Evolutionary conservation across 2,888 invertebrate species (phyloP), one percentile per base, ranked within the genome.

Genomic region (Macropis europaea): DNA sequence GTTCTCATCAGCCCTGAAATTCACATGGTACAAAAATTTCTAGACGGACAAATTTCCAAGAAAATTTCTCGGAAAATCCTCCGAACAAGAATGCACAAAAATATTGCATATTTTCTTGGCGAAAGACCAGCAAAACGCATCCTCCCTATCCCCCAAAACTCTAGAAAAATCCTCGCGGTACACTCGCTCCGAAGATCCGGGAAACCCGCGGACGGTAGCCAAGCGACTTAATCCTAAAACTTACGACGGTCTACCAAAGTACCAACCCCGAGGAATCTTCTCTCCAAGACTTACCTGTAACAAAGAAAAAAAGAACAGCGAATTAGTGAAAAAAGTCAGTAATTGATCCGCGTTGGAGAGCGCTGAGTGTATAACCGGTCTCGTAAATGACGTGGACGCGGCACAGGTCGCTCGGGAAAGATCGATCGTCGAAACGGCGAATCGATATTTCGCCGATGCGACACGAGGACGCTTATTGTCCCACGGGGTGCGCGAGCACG

Each of bases 261-360:
- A 28, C 7, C 32, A 1, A 2, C 2, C 3, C 2, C 22, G n/a
- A 19, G 9, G 30, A n/a, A 40, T 52, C 2, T 13, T 48, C 9
- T 38, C 30, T 4, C 26, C 15, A 34, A n/a, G 54, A 84, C 87
- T 86, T 82, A 87, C 86, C 85, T 85, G 68, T 11, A 86, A 86
- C 76, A 78, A 11, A 79, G 70, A 74, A 67, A 59, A 67, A 72
- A 56, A 30, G 13, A 19, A n/a, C n/a, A 7, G 7, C 13, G 28
- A 36, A 32, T 77, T 47, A 66, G 38, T 32, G 22, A n/a, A 40
- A 3, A 34, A 32, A 19, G n/a, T 9, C 3, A 4, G 36, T 54
- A 63, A 72, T 53, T 43, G 30, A 13, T n/a, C n/a, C 5, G 32
- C 19, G 7, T 47, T 19, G 34, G 28, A 53, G 50, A 19, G 34